phyloP scores from a whole-genome alignment of 2,888 invertebrate genomes.

The Hermodice carunculata region DNA sequence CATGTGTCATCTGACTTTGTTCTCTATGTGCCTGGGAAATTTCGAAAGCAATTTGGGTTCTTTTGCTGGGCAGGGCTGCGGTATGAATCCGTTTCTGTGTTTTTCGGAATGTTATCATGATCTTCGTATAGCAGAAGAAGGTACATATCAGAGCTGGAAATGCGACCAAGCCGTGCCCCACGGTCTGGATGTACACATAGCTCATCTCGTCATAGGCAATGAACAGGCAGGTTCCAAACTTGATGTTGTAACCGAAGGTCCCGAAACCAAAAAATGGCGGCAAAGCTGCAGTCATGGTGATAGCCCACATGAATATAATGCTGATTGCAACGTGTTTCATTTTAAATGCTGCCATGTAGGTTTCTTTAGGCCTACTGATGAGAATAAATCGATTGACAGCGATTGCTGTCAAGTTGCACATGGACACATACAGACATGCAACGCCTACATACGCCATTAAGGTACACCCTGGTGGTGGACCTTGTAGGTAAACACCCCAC shows the following conservation, averaged over 20 bases:
- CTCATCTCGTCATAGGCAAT: not conserved
- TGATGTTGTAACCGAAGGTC: not conserved
- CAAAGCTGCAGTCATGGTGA: not conserved
- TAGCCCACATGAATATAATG: not conserved
- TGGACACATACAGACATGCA: not conserved
- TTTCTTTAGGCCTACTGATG: not conserved
- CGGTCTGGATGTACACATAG: not conserved
- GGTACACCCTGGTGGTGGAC: not conserved
- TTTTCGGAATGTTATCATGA: not conserved
- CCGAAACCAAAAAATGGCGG: not conserved
- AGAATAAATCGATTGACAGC: not conserved
- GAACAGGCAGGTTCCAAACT: not conserved
- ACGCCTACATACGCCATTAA: not conserved
- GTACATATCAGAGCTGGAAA: not conserved
- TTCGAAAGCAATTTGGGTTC: too few relatives aligned
- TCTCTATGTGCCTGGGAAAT: too few relatives aligned
- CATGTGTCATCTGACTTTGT: too few relatives aligned
- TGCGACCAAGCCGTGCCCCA: not conserved
- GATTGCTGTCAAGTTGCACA: not conserved
- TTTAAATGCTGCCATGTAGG: not conserved
- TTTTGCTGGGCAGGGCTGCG: too few relatives aligned
- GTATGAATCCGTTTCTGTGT: too few relatives aligned
- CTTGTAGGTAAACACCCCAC: not conserved
- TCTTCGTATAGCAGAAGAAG: not conserved
- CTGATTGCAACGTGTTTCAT: not conserved